Conservation (phyloP, 2,888 invertebrate genomes). For the Megalurothrips usitatus region DNA sequence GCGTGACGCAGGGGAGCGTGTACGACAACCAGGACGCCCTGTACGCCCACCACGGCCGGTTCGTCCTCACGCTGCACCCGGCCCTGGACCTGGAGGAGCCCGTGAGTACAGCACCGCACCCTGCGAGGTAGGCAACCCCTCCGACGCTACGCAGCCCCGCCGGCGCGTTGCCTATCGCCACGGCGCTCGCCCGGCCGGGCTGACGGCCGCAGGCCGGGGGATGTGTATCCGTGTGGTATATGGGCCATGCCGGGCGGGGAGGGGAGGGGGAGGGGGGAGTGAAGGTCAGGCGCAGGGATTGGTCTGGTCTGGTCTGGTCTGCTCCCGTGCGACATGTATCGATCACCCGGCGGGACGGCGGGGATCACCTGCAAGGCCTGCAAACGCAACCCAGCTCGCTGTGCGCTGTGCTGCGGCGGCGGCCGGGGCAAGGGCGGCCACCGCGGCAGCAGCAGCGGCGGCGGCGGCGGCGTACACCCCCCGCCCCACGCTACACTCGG, state of each 20-base stretch:
- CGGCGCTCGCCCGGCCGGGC: too few species aligned
- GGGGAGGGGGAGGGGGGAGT: neutral
- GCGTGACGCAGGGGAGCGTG: slow-evolving; percentile 34
- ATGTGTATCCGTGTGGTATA: neutral
- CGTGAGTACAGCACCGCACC: slow-evolving; percentile 31
- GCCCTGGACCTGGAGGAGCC: slow-evolving; percentile 33
- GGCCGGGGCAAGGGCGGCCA: neutral
- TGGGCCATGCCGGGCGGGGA: neutral
- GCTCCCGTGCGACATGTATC: neutral
- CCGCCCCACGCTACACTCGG: too few species aligned
- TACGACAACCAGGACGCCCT: slow-evolving; percentile 32
- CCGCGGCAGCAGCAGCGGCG: too few species aligned
- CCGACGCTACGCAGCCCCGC: too few species aligned
- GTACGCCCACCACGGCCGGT: slow-evolving; percentile 33
- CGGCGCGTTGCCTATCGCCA: too few species aligned
- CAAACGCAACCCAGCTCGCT: neutral
- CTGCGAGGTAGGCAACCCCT: too few species aligned
- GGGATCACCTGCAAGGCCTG: slow-evolving; percentile 2
- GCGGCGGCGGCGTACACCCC: neutral
- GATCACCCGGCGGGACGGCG: neutral
- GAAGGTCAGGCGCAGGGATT: neutral
- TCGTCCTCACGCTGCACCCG: slow-evolving; percentile 35
- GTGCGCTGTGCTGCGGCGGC: neutral
- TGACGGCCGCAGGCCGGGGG: too few species aligned
- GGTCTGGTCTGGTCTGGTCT: neutral